Percentiles rank a stretch among this genome's conserved stretches.
phyloP scores from a whole-genome alignment of 2,797 vertebrate species.

The Etheostoma nigrum region DNA sequence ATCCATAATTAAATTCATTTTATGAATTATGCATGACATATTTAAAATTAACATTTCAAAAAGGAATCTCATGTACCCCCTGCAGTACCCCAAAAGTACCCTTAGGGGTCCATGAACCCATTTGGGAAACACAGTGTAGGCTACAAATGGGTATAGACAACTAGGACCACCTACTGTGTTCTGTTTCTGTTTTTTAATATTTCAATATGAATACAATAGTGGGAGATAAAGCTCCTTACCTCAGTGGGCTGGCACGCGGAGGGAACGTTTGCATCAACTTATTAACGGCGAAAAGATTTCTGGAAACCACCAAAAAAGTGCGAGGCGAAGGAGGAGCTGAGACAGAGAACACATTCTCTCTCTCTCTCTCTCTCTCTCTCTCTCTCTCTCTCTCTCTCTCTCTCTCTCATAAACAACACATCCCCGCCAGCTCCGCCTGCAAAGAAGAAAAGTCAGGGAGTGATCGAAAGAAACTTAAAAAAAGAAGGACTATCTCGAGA shows the following conservation, averaged over 20 bases:
- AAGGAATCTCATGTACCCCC: no score
- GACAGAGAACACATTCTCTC: neutral
- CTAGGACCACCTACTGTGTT: neutral
- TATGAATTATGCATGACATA: no score
- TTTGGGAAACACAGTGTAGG: no score
- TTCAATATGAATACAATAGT: neutral
- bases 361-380: neutral
- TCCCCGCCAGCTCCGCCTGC: neutral
- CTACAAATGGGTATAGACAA: no score
- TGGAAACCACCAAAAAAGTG: constrained; percentile 21
- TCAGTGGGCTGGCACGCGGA: neutral
- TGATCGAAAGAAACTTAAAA: neutral
- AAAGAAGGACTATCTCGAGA: neutral
- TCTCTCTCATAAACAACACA: constrained; percentile 4
- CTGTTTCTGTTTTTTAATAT: neutral
- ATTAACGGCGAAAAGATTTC: neutral
- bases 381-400: neutral
- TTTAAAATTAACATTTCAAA: no score
- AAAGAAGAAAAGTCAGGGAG: constrained; percentile 2
- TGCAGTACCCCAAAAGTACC: no score
- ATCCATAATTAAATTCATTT: no score
- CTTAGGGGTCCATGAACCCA: no score
- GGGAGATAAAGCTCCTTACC: constrained; percentile 15
- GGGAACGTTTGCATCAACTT: neutral
- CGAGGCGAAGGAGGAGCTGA: constrained; percentile 51